Base-by-base conservation (phyloP, 2,113 vertebrate genomes). In the Thunnus thynnus region DNA sequence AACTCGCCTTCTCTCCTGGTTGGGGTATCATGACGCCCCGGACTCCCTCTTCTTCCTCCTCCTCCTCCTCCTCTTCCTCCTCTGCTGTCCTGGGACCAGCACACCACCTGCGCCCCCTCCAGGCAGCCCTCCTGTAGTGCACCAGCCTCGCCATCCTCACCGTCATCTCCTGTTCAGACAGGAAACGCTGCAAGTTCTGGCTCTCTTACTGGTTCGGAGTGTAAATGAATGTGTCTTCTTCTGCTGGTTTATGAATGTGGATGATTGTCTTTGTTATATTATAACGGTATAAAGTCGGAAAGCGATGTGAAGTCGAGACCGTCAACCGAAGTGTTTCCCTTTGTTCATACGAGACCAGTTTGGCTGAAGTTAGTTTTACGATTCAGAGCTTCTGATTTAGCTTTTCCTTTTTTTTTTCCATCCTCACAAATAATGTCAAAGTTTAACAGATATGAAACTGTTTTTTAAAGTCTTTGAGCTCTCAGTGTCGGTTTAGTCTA, bases 1-100 rank as follows among this genome's bases (percentile, higher is more conserved):
- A 78, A 67, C 76, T 41, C 78, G 2, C 52, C 88, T 36, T 79
- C 86, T 80, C 82, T 92, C 13, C 89, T 93, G 13, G 84, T 84
- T 66, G 90, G 91, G 75, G 91, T 90, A n/a, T 93, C 89, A 0
- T 97, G 95, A 97, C 47, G 58, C 71, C 70, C 18, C 63, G 71
- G 77, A 83, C 71, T 3, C 55, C 72, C 48, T 82, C 84, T 51
- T 17, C 61, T 68, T 74, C 69, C 46, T 74, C 70, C 78, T 89
- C 83, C 55, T 60, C 41, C 25, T 81, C 72, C 66, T 69, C 74
- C 36, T 72, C 84, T 2, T 41, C 36, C 7, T 41, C 36, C 36
- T 41, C 36, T 44, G 85, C 82, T 66, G 62, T 55, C 52, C 75
- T 8, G 67, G 41, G 62, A 78, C 67, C 62, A 25, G 13, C 69